Evolutionary conservation across 2,888 invertebrate genomes (phyloP).

Genomic region (Seira sanloemensis): DNA sequence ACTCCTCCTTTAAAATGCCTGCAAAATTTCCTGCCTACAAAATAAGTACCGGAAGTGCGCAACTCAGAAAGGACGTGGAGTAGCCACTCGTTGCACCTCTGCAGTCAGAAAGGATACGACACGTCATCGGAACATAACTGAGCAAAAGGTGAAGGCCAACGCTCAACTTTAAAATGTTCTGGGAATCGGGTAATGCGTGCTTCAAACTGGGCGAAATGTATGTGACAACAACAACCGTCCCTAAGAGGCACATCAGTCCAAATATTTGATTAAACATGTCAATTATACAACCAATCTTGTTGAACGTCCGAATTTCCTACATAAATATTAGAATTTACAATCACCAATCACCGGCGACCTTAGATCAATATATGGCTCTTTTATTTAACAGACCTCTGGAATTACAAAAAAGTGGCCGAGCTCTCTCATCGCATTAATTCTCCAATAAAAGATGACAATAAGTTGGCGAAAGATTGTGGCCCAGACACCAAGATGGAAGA

Average conservation of each 20-base stretch:
- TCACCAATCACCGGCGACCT: no score
- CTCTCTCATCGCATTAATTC: conserved; percentile 10
- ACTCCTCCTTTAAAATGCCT: conserved; percentile 35
- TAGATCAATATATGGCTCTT: no score
- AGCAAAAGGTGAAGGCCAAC: conserved; percentile 26
- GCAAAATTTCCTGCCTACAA: conserved; percentile 38
- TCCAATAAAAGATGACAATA: conserved; percentile 34
- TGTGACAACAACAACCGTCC: conserved; percentile 23
- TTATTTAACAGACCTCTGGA: conserved; percentile 28
- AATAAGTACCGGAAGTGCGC: background rate
- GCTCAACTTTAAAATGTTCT: conserved; percentile 15
- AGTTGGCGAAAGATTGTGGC: conserved; percentile 29
- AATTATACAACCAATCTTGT: conserved; percentile 35
- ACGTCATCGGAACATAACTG: conserved; percentile 46
- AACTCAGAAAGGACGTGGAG: background rate
- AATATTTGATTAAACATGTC: conserved; percentile 33
- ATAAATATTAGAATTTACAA: no score
- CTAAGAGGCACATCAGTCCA: conserved; percentile 25
- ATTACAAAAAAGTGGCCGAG: conserved; percentile 20
- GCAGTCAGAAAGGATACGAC: conserved; percentile 9
- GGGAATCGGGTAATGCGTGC: conserved; percentile 27
- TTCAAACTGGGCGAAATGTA: conserved; percentile 40
- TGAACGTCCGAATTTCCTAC: conserved; percentile 55
- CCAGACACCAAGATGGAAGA: conserved; percentile 18
- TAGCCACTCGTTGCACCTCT: conserved; percentile 40